These are phyloP conservation scores for Rhea pennata DNA, from an alignment of 2,113 vertebrate genomes.

Conservation along the genomic window DNA sequence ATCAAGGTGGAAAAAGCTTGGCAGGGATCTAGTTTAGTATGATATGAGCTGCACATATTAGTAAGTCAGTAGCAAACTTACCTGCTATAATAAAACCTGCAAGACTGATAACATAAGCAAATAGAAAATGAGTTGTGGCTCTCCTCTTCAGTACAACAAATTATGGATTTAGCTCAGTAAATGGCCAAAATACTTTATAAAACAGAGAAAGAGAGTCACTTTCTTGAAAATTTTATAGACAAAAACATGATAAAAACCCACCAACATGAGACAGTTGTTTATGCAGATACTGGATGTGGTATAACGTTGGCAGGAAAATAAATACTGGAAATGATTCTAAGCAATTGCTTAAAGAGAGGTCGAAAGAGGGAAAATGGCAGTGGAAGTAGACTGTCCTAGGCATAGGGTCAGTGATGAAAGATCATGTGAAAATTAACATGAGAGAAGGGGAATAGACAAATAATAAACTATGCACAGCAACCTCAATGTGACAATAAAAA, in stretches of 20 bases:
- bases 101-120: slow-evolving; percentile 14
- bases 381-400: neutral
- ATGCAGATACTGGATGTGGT: neutral
- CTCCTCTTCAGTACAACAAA: neutral
- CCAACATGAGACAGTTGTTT: neutral
- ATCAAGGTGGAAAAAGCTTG: slow-evolving; percentile 63
- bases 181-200: neutral
- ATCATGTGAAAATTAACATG: neutral
- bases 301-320: neutral
- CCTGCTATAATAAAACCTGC: slow-evolving; percentile 12
- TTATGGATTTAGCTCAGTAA: slow-evolving; percentile 1
- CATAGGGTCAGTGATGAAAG: neutral
- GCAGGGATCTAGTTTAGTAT: neutral
- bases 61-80: slow-evolving; percentile 46
- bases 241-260: neutral
- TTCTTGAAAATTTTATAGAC: neutral
- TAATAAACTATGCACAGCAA: neutral
- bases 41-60: slow-evolving; percentile 37
- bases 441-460: neutral
- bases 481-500: neutral
- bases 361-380: neutral
- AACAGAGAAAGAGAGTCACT: neutral
- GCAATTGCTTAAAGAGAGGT: neutral
- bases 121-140: slow-evolving; percentile 16
- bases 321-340: neutral